phyloP scores from a whole-genome alignment of 2,888 invertebrate species.

The Chelonus formosanus region DNA sequence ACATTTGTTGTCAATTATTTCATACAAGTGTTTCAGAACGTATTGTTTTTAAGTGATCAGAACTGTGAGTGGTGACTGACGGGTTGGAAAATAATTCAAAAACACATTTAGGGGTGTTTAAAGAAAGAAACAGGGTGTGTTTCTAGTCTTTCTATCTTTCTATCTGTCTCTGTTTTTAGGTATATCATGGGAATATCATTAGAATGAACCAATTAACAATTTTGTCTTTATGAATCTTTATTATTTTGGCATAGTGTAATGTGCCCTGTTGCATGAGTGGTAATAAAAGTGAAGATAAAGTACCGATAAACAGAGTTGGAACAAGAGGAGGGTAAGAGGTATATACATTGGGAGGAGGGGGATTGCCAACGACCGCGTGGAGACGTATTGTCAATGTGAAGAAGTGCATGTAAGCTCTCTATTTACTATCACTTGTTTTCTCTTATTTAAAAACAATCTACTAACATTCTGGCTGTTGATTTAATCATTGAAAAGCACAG shows the following conservation, averaged over 20 bases:
- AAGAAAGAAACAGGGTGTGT: constrained; percentile 7
- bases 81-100: neutral
- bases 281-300: constrained; percentile 46
- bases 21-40: neutral
- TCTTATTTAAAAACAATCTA: too few species aligned
- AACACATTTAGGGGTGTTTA: neutral
- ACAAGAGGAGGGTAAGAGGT: constrained; percentile 40
- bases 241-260: constrained; percentile 46
- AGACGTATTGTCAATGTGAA: constrained; percentile 1
- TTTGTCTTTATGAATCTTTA: constrained; percentile 20
- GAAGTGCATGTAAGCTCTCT: neutral
- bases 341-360: constrained; percentile 61
- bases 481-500: neutral
- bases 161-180: neutral
- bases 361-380: constrained; percentile 67
- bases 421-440: constrained; percentile 2
- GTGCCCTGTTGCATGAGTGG: constrained; percentile 57
- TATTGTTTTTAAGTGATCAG: constrained; percentile 2
- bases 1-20: constrained; percentile 2
- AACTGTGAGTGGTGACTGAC: constrained; percentile 15
- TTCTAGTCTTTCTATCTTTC: neutral
- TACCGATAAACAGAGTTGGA: constrained; percentile 43
- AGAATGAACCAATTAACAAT: constrained; percentile 5
- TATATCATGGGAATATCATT: constrained; percentile 1
- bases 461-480: too few species aligned